These are phyloP conservation scores for Hybognathus amarus DNA, from an alignment of 2,797 vertebrate species.

Conservation along the genomic window DNA sequence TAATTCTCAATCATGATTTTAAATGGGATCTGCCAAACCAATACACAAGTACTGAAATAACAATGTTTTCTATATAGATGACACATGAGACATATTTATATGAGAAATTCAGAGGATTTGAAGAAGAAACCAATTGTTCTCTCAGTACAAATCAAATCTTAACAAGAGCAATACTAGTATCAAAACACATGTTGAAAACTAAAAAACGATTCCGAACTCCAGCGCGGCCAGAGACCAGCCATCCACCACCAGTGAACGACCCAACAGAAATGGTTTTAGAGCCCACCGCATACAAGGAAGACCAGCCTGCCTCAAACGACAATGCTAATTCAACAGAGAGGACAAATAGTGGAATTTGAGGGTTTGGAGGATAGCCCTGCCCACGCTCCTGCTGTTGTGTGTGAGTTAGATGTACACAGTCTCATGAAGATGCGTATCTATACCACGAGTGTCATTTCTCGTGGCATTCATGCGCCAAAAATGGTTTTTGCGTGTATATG, in stretches of 20 bases:
- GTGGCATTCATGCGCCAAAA: no score
- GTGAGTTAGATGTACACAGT: background rate
- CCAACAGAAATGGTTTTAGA: background rate
- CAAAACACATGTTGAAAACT: background rate
- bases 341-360: no score
- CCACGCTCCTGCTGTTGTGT: no score
- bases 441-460: no score
- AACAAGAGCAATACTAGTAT: constrained; percentile 7
- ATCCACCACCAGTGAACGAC: background rate
- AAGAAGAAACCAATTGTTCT: background rate
- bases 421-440: no score
- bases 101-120: background rate
- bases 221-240: background rate
- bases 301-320: background rate
- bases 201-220: background rate
- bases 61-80: background rate
- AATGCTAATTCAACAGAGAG: no score
- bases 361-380: no score
- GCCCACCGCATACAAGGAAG: background rate
- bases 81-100: no score
- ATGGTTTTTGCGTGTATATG: no score
- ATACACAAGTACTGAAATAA: constrained; percentile 20
- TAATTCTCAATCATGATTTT: constrained; percentile 9
- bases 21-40: constrained; percentile 31
- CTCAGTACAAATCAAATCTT: background rate